Percentiles rank a stretch among this genome's conserved stretches.
phyloP scores from a whole-genome alignment of 2,797 vertebrate genomes.

The Glyptemys insculpta region DNA sequence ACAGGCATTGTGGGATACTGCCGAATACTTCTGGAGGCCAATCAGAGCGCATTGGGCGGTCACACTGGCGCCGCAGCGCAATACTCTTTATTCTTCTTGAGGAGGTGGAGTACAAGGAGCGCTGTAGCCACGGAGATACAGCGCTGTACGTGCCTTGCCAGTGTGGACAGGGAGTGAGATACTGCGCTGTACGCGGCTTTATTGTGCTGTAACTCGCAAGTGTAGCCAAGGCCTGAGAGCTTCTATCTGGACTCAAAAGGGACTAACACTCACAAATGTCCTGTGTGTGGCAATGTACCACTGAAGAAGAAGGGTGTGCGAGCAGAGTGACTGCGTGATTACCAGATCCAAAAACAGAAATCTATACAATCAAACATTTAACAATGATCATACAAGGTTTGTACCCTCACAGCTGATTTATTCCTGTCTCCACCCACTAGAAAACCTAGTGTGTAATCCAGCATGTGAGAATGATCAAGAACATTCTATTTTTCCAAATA shows the following conservation, averaged over 20 bases:
- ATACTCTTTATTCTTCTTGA: too few relatives aligned
- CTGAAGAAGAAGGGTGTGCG: conserved; percentile 8
- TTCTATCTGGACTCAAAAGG: neutral
- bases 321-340: neutral
- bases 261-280: rapidly evolving
- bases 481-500: conserved; percentile 54
- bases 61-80: too few relatives aligned
- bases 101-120: too few relatives aligned
- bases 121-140: too few relatives aligned
- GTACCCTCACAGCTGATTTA: conserved; percentile 21
- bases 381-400: neutral
- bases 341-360: neutral
- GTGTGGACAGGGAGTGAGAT: too few relatives aligned
- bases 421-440: conserved; percentile 24
- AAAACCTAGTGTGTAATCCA: neutral
- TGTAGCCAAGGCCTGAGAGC: neutral
- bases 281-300: neutral
- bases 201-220: too few relatives aligned
- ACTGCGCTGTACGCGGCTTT: too few relatives aligned
- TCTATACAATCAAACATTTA: neutral
- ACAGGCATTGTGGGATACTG: too few relatives aligned
- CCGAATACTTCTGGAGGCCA: too few relatives aligned
- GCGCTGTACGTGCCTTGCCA: too few relatives aligned
- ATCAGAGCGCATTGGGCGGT: too few relatives aligned
- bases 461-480: conserved; percentile 42